These are phyloP conservation scores for Atherix ibis DNA, from an alignment of 2,888 invertebrate species.

Conservation along the genomic window DNA sequence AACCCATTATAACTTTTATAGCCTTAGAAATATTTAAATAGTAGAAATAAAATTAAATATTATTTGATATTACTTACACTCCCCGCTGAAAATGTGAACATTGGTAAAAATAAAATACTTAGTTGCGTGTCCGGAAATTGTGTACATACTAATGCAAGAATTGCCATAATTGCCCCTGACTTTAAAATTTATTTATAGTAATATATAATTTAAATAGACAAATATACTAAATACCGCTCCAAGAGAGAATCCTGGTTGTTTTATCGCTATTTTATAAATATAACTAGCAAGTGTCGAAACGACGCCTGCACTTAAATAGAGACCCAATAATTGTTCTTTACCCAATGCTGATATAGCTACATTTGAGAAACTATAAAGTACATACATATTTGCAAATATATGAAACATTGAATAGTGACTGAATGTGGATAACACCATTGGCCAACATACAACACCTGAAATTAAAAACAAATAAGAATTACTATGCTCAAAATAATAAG, in stretches of 20 bases:
- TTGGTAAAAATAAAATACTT: constrained; percentile 77
- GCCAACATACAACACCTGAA: constrained; percentile 58
- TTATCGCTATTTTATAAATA: constrained; percentile 53
- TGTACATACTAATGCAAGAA: constrained; percentile 74
- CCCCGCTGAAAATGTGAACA: constrained; percentile 76
- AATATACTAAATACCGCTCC: constrained; percentile 64
- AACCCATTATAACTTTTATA: constrained; percentile 65
- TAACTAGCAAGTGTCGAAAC: constrained; percentile 76
- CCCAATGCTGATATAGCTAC: constrained; percentile 57
- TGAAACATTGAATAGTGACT: constrained; percentile 82
- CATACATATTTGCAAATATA: constrained; percentile 90
- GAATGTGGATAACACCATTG: constrained; percentile 89
- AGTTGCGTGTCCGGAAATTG: constrained; percentile 79
- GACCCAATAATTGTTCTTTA: constrained; percentile 78
- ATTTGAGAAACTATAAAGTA: constrained; percentile 62
- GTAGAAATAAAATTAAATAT: background rate
- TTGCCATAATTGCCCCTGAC: constrained; percentile 91
- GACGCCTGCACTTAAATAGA: constrained; percentile 80
- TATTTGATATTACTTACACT: constrained; percentile 40
- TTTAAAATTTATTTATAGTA: constrained; percentile 25
- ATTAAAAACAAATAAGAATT: constrained; percentile 15
- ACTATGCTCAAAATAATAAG: background rate
- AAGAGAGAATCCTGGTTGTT: constrained; percentile 61
- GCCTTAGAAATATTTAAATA: constrained; percentile 41
- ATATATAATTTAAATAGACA: constrained; percentile 4